Conservation (phyloP, 2,888 invertebrate species). For the Idaea dimidiata region DNA sequence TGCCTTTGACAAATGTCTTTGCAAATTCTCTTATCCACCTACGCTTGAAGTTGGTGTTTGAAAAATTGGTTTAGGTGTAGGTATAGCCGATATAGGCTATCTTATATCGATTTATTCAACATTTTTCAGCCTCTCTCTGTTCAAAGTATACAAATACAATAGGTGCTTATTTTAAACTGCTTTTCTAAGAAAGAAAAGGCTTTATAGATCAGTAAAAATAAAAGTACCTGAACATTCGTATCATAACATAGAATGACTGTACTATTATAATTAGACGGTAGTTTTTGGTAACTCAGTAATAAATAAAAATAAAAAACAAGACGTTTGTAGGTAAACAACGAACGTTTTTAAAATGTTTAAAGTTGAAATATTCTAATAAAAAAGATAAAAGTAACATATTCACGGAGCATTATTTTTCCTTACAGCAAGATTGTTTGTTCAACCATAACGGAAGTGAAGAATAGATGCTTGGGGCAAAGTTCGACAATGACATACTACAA, state of each 20-base stretch:
- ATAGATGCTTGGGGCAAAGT: conserved; percentile 27
- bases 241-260: too few relatives aligned
- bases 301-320: too few relatives aligned
- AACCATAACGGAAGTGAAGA: conserved; percentile 11
- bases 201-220: too few relatives aligned
- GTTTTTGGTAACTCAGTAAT: too few relatives aligned
- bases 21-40: conserved; percentile 25
- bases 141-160: background rate
- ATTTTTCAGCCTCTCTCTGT: background rate
- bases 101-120: conserved; percentile 13
- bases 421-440: background rate
- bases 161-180: background rate
- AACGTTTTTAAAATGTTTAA: too few relatives aligned
- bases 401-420: background rate
- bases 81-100: conserved; percentile 7
- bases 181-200: too few relatives aligned
- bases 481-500: conserved; percentile 52
- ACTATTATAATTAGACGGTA: too few relatives aligned
- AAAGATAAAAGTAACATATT: background rate
- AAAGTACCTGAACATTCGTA: too few relatives aligned
- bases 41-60: conserved; percentile 19
- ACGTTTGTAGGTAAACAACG: too few relatives aligned
- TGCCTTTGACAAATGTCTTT: conserved; percentile 25
- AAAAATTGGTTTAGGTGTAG: conserved; percentile 21
- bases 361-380: too few relatives aligned